Percentiles rank a stretch among this genome's conserved stretches.
Evolutionary conservation across 2,113 vertebrate genomes (phyloP).

Genomic region (Setophaga petechia): DNA sequence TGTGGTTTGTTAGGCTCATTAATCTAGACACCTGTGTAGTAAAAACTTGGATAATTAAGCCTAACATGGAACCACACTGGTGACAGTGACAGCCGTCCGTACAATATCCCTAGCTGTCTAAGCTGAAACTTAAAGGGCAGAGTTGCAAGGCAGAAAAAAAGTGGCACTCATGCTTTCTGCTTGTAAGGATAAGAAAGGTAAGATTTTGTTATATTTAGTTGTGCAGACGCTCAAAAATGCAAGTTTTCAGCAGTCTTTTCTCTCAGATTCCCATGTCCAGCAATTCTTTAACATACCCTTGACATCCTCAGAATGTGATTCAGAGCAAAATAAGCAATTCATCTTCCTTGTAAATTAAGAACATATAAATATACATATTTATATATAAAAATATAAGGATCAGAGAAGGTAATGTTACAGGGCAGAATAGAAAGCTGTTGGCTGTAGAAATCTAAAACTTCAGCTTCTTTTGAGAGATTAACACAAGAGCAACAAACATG

Average conservation of each 20-base stretch:
- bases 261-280: neutral
- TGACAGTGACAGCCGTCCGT: neutral
- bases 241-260: neutral
- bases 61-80: neutral
- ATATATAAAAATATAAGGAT: neutral
- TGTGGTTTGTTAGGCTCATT: neutral
- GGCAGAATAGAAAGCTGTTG: neutral
- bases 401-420: neutral
- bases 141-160: neutral
- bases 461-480: neutral
- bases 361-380: too few relatives aligned
- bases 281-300: neutral
- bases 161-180: neutral
- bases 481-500: neutral
- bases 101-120: neutral
- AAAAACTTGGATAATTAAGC: neutral
- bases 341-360: neutral
- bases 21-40: neutral
- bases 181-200: fast-evolving
- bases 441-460: neutral
- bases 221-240: neutral
- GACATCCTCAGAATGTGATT: neutral
- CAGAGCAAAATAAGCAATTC: neutral
- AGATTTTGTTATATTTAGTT: neutral
- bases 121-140: neutral